Evolutionary conservation across 2,888 invertebrate genomes (phyloP), one percentile per base, ranked within the genome.

Genomic region (Drosophila kuntzei): DNA sequence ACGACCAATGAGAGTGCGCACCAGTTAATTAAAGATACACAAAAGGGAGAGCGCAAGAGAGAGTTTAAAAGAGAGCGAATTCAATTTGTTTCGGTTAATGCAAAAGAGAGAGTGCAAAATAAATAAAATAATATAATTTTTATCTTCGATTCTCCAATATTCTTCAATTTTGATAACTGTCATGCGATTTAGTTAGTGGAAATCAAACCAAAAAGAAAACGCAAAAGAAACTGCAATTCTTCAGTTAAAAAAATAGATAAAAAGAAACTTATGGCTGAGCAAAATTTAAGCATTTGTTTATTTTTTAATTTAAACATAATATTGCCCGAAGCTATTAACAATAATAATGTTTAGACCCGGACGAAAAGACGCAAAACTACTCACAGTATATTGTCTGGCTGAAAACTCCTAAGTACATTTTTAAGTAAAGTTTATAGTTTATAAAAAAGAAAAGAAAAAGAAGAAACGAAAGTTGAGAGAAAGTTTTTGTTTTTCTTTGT

Each of bases 381-480:
- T 91, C 91, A 91, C 91, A 91, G 91, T 91, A 91, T 91, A 92
- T 90, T 92, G 91, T 79, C 91, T 91, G 89, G 92, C 79, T 90
- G 91, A 91, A 91, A 91, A 92, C 88, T 91, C 91, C 91, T 91
- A 91, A 80, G 69, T 77, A 72, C 74, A 75, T 60, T 34, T 27
- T 67, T 60, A 71, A 59, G 76, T 83, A 83, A 71, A 55, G 67
- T 76, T 73, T 69, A 71, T 71, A 47, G 53, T 79, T 34, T 61
- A 57, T 49, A 63, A 57, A 80, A 76, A 79, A 86, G 82, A 89
- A 88, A 84, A 90, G 74, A 71, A 82, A 85, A 74, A 78, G 74
- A 77, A 79, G 74, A 85, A 86, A 84, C 66, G 62, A 82, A 79
- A 77, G 60, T 80, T 80, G 72, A 80, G 76, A 68, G 57, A 73